Conservation (phyloP, 2,888 invertebrate species). For the Rhimphoctona megacephalus region DNA sequence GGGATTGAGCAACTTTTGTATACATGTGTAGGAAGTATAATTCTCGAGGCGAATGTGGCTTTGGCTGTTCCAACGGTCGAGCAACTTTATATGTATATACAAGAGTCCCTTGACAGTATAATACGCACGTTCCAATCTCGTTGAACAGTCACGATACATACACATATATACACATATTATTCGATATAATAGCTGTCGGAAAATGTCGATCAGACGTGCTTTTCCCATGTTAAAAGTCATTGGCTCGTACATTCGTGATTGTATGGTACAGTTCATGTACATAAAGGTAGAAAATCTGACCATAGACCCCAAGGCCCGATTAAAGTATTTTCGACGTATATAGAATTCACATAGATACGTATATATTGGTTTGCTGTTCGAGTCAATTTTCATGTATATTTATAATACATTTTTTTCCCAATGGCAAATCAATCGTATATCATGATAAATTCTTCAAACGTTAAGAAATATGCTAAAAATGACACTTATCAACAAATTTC, state of each 20-base stretch:
- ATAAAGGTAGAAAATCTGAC: neutral
- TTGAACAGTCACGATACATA: slow-evolving; percentile 35
- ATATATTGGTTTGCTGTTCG: neutral
- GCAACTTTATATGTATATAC: slow-evolving; percentile 24
- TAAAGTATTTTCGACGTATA: neutral
- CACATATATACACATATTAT: slow-evolving; percentile 6
- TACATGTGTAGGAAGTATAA: slow-evolving; percentile 15
- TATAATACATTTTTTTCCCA: neutral
- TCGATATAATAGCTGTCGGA: slow-evolving; percentile 62
- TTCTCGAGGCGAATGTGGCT: slow-evolving; percentile 38
- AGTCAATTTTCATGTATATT: neutral
- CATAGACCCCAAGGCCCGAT: slow-evolving; percentile 4
- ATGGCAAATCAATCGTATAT: neutral
- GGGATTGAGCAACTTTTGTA: slow-evolving; percentile 60
- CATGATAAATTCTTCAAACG: neutral
- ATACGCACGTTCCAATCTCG: slow-evolving; percentile 36
- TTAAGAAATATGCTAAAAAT: slow-evolving; percentile 1
- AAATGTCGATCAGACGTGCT: slow-evolving; percentile 68
- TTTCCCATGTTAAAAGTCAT: slow-evolving; percentile 66
- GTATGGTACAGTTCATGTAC: neutral
- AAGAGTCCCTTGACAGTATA: slow-evolving; percentile 20
- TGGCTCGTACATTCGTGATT: slow-evolving; percentile 44
- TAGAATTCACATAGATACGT: neutral
- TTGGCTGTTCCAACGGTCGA: slow-evolving; percentile 23
- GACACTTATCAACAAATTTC: neutral